Evolutionary conservation across 1,140 invertebrate species (phyloP).

Genomic region (Trialeurodes vaporariorum): DNA sequence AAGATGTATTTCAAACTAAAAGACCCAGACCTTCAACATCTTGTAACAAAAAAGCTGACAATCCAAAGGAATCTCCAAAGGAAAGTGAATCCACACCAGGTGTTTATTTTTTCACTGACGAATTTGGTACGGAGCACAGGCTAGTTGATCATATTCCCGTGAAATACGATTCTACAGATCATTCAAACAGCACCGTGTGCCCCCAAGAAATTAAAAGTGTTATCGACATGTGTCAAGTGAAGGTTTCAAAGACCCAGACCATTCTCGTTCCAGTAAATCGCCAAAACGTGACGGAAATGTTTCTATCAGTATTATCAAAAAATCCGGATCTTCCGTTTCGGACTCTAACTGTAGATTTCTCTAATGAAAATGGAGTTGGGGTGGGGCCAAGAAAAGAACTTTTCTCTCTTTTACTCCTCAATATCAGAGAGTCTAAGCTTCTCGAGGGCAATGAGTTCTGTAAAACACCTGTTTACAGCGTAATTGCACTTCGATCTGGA

Average conservation of each 20-base stretch:
- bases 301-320: background rate
- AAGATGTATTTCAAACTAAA: background rate
- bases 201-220: background rate
- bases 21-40: background rate
- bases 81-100: background rate
- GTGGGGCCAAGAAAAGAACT: background rate
- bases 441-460: background rate
- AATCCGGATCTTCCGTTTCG: background rate
- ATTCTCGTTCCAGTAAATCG: background rate
- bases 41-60: background rate
- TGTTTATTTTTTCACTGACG: background rate
- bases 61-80: background rate
- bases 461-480: background rate
- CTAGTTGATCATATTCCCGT: background rate
- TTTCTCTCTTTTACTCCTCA: background rate
- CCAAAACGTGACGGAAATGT: background rate
- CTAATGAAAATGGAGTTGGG: background rate
- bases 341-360: background rate
- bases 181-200: background rate
- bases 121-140: background rate
- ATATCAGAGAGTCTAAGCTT: background rate
- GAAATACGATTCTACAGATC: background rate
- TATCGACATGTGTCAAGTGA: background rate
- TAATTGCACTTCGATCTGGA: background rate
- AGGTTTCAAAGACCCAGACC: background rate